Conservation (phyloP, 92 coral and sea anemone genomes). For the Hydrozoanthus gracilis region DNA sequence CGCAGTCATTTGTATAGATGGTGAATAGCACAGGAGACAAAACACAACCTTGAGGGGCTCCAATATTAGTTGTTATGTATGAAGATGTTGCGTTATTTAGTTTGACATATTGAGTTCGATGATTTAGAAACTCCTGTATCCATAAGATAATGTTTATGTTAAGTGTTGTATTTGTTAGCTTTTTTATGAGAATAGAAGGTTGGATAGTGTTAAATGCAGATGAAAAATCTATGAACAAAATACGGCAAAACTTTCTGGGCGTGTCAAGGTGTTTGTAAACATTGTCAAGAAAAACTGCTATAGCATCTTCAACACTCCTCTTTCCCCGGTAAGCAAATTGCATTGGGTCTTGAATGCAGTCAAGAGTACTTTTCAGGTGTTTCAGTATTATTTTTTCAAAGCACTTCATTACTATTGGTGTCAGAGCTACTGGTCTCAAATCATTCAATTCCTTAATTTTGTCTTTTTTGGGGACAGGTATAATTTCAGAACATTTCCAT, state of each 20-base stretch:
- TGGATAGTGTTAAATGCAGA: conserved; percentile 2
- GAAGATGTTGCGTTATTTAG: not conserved
- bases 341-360: not conserved
- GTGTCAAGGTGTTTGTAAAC: not conserved
- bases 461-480: not conserved
- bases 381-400: not conserved
- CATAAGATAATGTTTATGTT: not conserved
- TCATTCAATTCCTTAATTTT: not conserved
- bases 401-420: conserved; percentile 3
- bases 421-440: not conserved
- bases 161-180: not conserved
- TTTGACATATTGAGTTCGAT: conserved; percentile 3
- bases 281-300: not conserved
- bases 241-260: not conserved
- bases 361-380: not conserved
- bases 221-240: not conserved
- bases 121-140: not conserved
- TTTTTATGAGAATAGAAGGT: not conserved
- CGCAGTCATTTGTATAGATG: conserved; percentile 12
- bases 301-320: not conserved
- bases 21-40: conserved; percentile 8
- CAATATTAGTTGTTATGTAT: not conserved
- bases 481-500: not conserved
- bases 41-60: conserved; percentile 6
- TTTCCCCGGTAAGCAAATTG: not conserved